Evolutionary conservation across 2,888 invertebrate species (phyloP).

Genomic region (Endotricha flammealis): DNA sequence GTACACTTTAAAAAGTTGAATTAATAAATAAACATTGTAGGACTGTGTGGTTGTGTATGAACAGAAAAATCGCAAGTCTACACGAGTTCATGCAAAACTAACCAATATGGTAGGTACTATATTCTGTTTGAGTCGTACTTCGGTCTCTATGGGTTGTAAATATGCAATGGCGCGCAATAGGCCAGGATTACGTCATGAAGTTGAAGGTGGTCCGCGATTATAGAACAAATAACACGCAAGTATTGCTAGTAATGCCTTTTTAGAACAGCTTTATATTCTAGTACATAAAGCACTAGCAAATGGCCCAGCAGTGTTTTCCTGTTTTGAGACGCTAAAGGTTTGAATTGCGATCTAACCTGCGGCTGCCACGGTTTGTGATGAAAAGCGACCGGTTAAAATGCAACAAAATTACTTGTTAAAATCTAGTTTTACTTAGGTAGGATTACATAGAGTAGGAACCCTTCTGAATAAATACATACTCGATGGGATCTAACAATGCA

Average conservation of each 20-base stretch:
- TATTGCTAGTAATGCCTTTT: constrained; percentile 5
- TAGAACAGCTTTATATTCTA: constrained; percentile 1
- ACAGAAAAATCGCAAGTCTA: constrained; percentile 20
- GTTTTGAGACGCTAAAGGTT: no score
- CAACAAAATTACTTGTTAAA: no score
- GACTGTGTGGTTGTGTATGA: no score
- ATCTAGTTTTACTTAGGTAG: no score
- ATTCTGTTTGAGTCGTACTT: constrained; percentile 29
- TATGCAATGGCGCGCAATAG: constrained; percentile 56
- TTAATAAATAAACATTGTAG: no score
- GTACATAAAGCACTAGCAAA: not conserved
- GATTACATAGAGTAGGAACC: no score
- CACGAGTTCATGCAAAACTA: constrained; percentile 27
- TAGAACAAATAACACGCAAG: constrained; percentile 8
- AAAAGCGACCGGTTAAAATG: no score
- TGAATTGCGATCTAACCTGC: no score
- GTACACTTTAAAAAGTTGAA: no score
- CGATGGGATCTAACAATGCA: no score
- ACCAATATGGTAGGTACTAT: constrained; percentile 34
- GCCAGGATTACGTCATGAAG: constrained; percentile 50
- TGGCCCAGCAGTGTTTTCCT: constrained; percentile 6
- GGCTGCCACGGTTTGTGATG: no score
- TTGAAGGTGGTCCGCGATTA: constrained; percentile 10
- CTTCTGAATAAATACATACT: no score
- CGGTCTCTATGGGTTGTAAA: constrained; percentile 46